These are phyloP conservation scores for Ips typographus DNA, from an alignment of 1,140 invertebrate species.

Conservation along the genomic window DNA sequence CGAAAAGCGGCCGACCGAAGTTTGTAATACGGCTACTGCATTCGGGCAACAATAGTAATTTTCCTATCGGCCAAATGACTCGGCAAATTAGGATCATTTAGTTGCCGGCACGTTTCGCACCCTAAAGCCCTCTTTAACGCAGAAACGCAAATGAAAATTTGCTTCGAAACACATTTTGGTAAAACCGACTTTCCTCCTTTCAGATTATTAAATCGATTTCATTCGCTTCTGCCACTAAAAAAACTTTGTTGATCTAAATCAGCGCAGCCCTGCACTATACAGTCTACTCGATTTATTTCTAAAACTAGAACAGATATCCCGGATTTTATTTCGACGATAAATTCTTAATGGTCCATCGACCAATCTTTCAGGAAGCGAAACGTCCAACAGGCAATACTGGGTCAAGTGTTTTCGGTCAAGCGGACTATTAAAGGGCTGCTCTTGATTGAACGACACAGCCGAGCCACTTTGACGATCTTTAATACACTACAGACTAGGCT, in stretches of 20 bases:
- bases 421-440: constrained; percentile 12
- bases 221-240: neutral
- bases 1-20: neutral
- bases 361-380: constrained; percentile 13
- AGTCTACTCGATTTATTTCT: constrained; percentile 4
- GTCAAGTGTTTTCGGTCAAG: constrained; percentile 25
- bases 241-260: constrained; percentile 3
- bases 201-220: neutral
- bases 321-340: constrained; percentile 16
- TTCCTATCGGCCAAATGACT: constrained; percentile 23
- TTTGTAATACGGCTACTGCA: constrained; percentile 6
- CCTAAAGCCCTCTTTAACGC: constrained; percentile 5
- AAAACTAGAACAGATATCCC: constrained; percentile 8
- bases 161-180: constrained; percentile 19
- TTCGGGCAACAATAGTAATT: constrained; percentile 15
- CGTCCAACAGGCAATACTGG: constrained; percentile 19
- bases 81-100: constrained; percentile 26
- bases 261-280: neutral
- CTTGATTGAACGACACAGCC: constrained; percentile 4
- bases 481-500: too few relatives aligned
- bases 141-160: constrained; percentile 28
- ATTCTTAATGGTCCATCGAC: constrained; percentile 17
- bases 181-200: neutral
- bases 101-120: constrained; percentile 14
- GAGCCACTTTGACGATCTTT: too few relatives aligned